A percentile compares a stretch with the other conserved stretches of the same genome.
Conservation (phyloP, 2,888 invertebrate genomes). For the Pardosa pseudoannulata region DNA sequence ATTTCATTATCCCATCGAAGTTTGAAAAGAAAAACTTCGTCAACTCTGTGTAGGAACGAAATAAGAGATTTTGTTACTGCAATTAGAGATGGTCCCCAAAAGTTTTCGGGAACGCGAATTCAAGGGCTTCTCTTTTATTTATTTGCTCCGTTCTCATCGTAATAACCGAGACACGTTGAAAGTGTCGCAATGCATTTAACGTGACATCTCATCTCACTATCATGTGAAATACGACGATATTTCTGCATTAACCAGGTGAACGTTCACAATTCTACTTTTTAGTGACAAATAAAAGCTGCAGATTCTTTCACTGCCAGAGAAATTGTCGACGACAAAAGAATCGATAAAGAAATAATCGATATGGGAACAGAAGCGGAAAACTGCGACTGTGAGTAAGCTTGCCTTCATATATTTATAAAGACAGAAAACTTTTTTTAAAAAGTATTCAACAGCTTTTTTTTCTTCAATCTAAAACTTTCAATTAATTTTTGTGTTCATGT, state of each 20-base stretch:
- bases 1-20: no score
- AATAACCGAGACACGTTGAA: neutral
- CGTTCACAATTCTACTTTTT: neutral
- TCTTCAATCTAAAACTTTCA: no score
- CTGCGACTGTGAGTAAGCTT: neutral
- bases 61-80: no score
- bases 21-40: no score
- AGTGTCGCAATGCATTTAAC: constrained; percentile 27
- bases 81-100: no score
- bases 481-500: no score
- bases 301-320: neutral
- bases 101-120: no score
- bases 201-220: neutral
- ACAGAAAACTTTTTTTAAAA: no score
- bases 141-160: neutral
- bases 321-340: neutral
- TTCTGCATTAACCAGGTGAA: constrained; percentile 33
- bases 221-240: constrained; percentile 42
- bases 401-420: no score
- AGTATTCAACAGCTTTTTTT: no score
- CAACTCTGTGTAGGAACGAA: no score
- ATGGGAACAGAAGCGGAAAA: neutral
- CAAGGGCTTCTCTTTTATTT: neutral
- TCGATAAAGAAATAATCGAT: neutral
- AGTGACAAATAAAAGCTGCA: no score